Evolutionary conservation across 2,113 vertebrate genomes (phyloP), one percentile per base, ranked within the genome.

Genomic region (Thalassoma bifasciatum): DNA sequence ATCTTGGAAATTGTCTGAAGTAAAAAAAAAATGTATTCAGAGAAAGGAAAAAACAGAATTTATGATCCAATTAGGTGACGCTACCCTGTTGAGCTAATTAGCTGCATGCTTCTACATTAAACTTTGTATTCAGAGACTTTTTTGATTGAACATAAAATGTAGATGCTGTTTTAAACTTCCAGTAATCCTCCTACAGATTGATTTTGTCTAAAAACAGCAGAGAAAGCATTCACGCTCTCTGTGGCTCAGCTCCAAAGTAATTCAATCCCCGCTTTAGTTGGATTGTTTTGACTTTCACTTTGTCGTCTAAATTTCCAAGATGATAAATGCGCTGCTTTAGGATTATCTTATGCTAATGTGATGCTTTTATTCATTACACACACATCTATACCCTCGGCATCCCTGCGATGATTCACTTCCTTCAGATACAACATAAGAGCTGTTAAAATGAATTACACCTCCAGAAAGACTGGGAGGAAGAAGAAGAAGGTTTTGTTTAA

Each of bases 321-420:
- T 76, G 82, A 87, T 76, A 65, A 81, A 85, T 77, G 74, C 24
- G 71, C 72, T 37, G 70, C 76, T 63, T 75, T 51, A 26, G 73
- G 71, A 85, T 81, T 49, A 79, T 53, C 30, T 72, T 22, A 67
- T 60, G 74, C 40, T 52, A 63, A 71, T 76, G 72, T 34, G 40
- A 11, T 8, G 14, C 34, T 74, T 83, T 44, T 57, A 61, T 78
- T 82, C 53, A 84, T 74, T 52, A 60, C 22, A 26, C 40, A 36
- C 44, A 46, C 49, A 6, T 22, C 14, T 34, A 10, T 8, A 47
- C 3, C 0, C 53, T 42, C 16, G 1, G 1, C 44, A 12, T 24
- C 44, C 46, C 75, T 44, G 24, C 19, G 0, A 52, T 53, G 61
- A 7, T 56, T 50, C 7, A 26, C 49, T 22, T 3, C 16, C 13